phyloP scores from a whole-genome alignment of 2,888 invertebrate genomes.

The Eurytoma californica region DNA sequence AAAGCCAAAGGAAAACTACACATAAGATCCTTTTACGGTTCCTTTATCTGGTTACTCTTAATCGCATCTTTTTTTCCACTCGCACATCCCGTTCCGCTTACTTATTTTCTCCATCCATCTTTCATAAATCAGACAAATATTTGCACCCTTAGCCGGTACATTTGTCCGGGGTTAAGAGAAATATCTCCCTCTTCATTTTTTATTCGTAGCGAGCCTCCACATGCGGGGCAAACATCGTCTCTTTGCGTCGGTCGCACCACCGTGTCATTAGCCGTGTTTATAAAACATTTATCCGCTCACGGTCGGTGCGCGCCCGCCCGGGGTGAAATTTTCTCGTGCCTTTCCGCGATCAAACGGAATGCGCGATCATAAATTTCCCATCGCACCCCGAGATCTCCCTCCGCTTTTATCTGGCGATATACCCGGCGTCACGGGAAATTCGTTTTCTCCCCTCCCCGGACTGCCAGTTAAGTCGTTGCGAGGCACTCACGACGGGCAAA shows the following conservation, averaged over 20 bases:
- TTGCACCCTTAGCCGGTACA: no score
- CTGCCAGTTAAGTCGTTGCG: slow-evolving; percentile 11
- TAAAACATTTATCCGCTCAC: slow-evolving; percentile 18
- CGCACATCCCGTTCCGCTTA: no score
- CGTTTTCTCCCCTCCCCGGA: neutral
- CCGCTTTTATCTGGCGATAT: neutral
- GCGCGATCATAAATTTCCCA: slow-evolving; percentile 23
- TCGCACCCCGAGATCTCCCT: neutral
- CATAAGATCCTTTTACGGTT: no score
- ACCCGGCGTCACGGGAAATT: neutral
- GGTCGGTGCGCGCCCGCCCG: neutral
- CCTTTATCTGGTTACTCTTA: no score
- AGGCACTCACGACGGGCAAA: slow-evolving; percentile 18
- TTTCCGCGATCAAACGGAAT: slow-evolving; percentile 31
- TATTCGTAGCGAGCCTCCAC: no score
- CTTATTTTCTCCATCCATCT: no score
- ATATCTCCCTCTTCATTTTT: no score
- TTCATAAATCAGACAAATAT: no score
- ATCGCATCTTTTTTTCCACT: no score
- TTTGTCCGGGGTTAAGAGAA: no score
- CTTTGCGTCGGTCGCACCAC: neutral
- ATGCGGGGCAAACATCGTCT: no score
- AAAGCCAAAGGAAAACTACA: no score
- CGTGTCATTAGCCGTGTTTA: neutral
- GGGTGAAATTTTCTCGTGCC: neutral